Percentiles rank a stretch among this genome's conserved stretches.
Evolutionary conservation across 1,140 invertebrate species (phyloP).

Genomic region (Lordiphosa mommai): DNA sequence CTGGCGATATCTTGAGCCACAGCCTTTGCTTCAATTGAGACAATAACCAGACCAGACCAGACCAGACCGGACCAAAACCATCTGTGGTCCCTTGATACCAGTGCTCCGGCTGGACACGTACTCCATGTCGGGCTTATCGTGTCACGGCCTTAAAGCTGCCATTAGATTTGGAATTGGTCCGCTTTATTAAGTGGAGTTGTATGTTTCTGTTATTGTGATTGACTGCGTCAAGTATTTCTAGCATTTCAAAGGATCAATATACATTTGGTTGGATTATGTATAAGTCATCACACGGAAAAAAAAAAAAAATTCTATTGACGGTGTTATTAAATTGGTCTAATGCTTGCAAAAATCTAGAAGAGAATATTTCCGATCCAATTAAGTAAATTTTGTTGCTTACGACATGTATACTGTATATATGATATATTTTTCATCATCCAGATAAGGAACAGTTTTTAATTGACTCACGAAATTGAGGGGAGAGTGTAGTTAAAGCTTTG

Average conservation of each 20-base stretch:
- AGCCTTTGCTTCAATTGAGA: constrained; percentile 57
- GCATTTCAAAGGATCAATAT: background rate
- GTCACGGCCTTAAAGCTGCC: constrained; percentile 18
- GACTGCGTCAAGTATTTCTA: constrained; percentile 10
- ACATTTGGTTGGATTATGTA: too few relatives aligned
- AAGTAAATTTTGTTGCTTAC: too few relatives aligned
- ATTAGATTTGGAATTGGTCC: constrained; percentile 32
- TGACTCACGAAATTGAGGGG: too few relatives aligned
- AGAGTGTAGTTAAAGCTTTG: too few relatives aligned
- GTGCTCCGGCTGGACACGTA: constrained; percentile 7
- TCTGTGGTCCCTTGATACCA: constrained; percentile 33
- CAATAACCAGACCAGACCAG: constrained; percentile 37
- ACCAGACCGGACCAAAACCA: background rate
- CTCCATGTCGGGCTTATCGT: constrained; percentile 18
- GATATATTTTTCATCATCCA: too few relatives aligned
- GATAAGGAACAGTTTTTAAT: too few relatives aligned
- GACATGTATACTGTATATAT: too few relatives aligned
- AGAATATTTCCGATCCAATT: too few relatives aligned
- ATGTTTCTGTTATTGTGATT: constrained; percentile 24
- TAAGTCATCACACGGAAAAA: too few relatives aligned
- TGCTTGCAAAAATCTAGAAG: too few relatives aligned
- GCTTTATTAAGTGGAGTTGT: constrained; percentile 36
- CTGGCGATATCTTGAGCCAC: constrained; percentile 16
- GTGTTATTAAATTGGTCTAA: too few relatives aligned
- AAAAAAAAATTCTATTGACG: too few relatives aligned